Base-by-base conservation (phyloP, 2,888 invertebrate genomes). In the Netelia fuscicornis region DNA sequence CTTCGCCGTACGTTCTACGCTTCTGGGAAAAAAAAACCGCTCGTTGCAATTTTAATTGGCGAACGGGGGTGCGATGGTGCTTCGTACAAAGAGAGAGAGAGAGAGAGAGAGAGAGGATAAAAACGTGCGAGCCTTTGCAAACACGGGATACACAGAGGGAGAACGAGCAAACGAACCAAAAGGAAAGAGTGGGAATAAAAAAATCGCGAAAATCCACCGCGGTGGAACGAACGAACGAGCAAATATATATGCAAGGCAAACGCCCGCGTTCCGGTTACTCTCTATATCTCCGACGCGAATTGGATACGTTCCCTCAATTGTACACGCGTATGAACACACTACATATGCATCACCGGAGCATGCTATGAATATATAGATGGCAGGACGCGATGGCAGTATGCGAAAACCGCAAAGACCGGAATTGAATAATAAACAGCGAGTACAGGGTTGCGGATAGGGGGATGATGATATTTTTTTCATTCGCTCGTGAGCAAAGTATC, bases 391-490 rank as follows among this genome's bases (percentile, higher is more conserved):
- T 13, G 52, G 56, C 25, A 48, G 65, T 60, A 60, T 58, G 68
- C 52, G 20, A 70, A 81, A 64, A 81, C 54, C 9, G 52, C 48
- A 76, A 76, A 76, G 58, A 75, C 44, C 54, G 72, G 60, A 76
- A 80, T 76, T 80, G 70, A 84, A 76, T 84, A 80, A 76, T 67
- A 72, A 71, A 84, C 60, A 76, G 65, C 37, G 44, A 17, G n/a
- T 42, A 52, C 17, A 65, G 65, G 20, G 5, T 0, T 30, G 30
- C 17, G 17, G 17, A 17, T 17, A 17, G 30, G 30, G 2, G 17
- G 72, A 71, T 79, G 71, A 83, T 83, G 58, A 70, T 71, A 75
- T 83, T 75, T 75, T 17, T 20, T 30, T 30, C 5, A 30, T 48
- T 13, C 65, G 58, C 30, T 75, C 17, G 37, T 30, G 62, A 20